Conservation (phyloP, 2,797 vertebrate genomes). For the Halcyon smyrnensis region DNA sequence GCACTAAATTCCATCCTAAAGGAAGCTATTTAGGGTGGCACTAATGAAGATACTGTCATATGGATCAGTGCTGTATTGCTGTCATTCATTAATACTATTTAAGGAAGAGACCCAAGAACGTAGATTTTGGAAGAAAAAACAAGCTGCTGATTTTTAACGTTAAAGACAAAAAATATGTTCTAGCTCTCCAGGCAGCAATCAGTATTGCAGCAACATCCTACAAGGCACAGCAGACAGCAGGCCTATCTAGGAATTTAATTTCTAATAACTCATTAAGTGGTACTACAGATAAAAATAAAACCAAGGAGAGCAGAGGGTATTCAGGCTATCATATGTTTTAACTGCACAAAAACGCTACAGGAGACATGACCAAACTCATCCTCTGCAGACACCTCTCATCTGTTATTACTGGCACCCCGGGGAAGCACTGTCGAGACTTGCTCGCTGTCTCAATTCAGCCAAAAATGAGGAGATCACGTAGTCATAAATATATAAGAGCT, state of each 20-base stretch:
- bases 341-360: neutral
- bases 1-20: neutral
- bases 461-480: neutral
- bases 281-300: constrained; percentile 40
- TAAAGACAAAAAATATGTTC: neutral
- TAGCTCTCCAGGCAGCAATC: neutral
- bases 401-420: constrained; percentile 27
- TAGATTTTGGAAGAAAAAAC: neutral
- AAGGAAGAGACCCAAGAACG: neutral
- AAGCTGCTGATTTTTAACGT: neutral
- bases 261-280: constrained; percentile 38
- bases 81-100: neutral
- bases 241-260: constrained; percentile 19
- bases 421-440: neutral
- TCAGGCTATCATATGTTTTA: neutral
- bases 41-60: neutral
- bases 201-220: neutral
- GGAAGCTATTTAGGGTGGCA: neutral
- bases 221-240: neutral
- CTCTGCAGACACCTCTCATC: constrained; percentile 25
- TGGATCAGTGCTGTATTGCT: neutral
- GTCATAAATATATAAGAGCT: constrained; percentile 38
- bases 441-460: neutral
- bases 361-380: neutral
- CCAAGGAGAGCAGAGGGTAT: neutral